Evolutionary conservation across 1,140 invertebrate species (phyloP), one percentile per base, ranked within the genome.

Genomic region (Fopius arisanus): DNA sequence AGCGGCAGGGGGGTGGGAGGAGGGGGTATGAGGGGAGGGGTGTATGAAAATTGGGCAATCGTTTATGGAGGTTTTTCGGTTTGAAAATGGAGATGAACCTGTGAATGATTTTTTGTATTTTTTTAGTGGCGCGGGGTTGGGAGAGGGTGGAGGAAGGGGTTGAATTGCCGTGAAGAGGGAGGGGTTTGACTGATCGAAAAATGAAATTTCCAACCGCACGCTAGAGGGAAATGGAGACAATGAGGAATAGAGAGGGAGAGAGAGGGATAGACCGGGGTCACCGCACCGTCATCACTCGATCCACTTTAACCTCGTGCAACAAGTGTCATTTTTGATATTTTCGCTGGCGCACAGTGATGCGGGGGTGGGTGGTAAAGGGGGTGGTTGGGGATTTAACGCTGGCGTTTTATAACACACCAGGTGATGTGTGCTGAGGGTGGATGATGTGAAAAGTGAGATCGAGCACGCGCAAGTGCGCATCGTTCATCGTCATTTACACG

Each of bases 321-420:
- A 73, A 73, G 72, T 73, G 72, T 73, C 72, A 73, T 73, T 73
- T 73, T 73, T 73, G 72, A 73, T 73, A 73, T 73, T 73, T 73
- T 67, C 66, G 37, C 67, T 68, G 51, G 51, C 37, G 19, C 66
- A 67, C 3, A 67, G n/a, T 28, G 4, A 28, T n/a, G 23, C 26
- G 21, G 66, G 41, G 66, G 65, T 54, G 21, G 40, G 28, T 10
- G 19, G 29, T 10, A 12, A 16, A 33, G 65, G 67, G 21, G 40
- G 28, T 1, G n/a, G 29, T 3, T 29, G 28, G 62, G 62, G 62
- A 33, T 65, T 65, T 31, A 65, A 33, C 29, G 62, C 16, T 65
- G 16, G 62, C 62, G 54, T 59, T 59, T 59, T 59, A 59, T 59
- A 59, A 59, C 54, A 59, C 54, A 37, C 33, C 48, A n/a, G 62